Conservation (phyloP, 1,140 invertebrate genomes). For the Sitobion miscanthi region DNA sequence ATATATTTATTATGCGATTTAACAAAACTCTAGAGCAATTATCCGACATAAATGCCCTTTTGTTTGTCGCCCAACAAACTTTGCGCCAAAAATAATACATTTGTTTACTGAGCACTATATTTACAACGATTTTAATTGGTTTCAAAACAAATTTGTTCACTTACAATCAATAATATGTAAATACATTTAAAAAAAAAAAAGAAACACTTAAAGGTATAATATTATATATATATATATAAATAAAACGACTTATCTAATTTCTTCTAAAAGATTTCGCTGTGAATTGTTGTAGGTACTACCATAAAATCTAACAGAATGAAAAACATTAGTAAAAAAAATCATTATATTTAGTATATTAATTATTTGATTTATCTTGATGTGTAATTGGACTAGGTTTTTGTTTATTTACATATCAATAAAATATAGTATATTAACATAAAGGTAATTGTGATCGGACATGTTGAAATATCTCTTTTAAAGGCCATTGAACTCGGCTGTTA, state of each 20-base stretch:
- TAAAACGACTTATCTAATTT: neutral
- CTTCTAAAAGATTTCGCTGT: neutral
- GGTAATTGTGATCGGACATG: constrained; percentile 20
- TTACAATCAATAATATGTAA: neutral
- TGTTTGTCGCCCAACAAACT: constrained; percentile 48
- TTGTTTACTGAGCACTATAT: constrained; percentile 16
- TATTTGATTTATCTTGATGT: neutral
- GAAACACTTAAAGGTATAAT: neutral
- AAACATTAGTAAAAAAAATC: neutral
- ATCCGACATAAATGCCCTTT: constrained; percentile 49
- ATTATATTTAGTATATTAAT: neutral
- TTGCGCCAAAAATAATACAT: constrained; percentile 53
- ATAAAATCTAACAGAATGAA: neutral
- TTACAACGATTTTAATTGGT: constrained; percentile 47
- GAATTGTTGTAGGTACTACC: neutral
- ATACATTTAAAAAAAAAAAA: neutral
- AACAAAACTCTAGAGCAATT: constrained; percentile 54
- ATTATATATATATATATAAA: neutral
- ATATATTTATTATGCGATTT: constrained; percentile 55
- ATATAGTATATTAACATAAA: neutral
- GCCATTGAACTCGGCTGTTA: neutral
- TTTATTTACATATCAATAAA: neutral
- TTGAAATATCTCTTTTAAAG: constrained; percentile 38
- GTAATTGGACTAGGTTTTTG: neutral
- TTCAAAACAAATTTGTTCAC: constrained; percentile 7